Conservation (phyloP, 1,140 invertebrate genomes). For the Drepana arcuata region DNA sequence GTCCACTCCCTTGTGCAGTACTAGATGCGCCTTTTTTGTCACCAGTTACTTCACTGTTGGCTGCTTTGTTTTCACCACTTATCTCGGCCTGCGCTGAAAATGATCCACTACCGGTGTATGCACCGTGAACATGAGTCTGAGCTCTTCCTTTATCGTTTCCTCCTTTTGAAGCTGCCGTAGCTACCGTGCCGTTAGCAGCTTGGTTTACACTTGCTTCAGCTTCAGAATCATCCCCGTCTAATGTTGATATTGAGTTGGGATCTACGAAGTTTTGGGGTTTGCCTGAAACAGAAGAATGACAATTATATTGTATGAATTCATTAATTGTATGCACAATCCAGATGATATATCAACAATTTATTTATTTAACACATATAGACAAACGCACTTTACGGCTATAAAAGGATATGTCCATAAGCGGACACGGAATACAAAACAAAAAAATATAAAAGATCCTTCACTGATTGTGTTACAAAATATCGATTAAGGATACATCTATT, state of each 20-base stretch:
- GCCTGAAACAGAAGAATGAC: slow-evolving; percentile 24
- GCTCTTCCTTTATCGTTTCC: slow-evolving; percentile 79
- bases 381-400: too few relatives aligned
- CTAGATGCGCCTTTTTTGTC: slow-evolving; percentile 81
- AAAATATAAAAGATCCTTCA: too few relatives aligned
- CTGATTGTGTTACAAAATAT: too few relatives aligned
- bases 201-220: slow-evolving; percentile 81
- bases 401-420: too few relatives aligned
- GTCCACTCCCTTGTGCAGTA: slow-evolving; percentile 81
- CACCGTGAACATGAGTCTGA: slow-evolving; percentile 85
- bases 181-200: slow-evolving; percentile 79
- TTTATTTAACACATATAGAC: too few relatives aligned
- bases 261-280: slow-evolving; percentile 51
- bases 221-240: slow-evolving; percentile 78
- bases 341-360: too few relatives aligned
- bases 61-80: slow-evolving; percentile 80
- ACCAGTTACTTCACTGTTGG: slow-evolving; percentile 80
- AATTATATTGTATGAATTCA: too few relatives aligned
- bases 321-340: too few relatives aligned
- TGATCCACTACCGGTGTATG: slow-evolving; percentile 81
- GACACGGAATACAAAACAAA: too few relatives aligned
- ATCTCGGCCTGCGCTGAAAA: slow-evolving; percentile 88
- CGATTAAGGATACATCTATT: too few relatives aligned
- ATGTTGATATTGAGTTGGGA: slow-evolving; percentile 26
- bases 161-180: slow-evolving; percentile 82